phyloP scores from a whole-genome alignment of 1,140 invertebrate genomes.

The Mylabris phalerata region DNA sequence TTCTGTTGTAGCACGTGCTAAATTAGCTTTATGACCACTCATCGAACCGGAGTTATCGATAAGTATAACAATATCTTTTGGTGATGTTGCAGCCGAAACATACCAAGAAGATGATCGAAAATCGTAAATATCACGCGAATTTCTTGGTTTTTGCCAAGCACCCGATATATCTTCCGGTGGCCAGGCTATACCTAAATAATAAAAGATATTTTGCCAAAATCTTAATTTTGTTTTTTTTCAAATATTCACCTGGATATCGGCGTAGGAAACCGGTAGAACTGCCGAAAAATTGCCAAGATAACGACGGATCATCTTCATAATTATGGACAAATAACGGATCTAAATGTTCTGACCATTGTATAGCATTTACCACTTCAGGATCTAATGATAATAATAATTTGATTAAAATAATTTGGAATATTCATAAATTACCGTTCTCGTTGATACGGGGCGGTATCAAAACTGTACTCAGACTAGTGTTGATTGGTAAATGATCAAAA shows the following conservation, averaged over 20 bases:
- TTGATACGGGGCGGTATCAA: constrained; percentile 63
- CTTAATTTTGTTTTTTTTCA: neutral
- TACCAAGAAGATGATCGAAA: constrained; percentile 88
- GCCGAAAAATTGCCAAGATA: constrained; percentile 97
- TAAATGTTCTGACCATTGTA: constrained; percentile 87
- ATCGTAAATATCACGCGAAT: constrained; percentile 73
- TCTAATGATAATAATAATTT: constrained; percentile 46
- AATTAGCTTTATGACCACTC: constrained; percentile 72
- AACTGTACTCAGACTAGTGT: constrained; percentile 78
- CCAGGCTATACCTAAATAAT: constrained; percentile 60
- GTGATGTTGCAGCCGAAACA: constrained; percentile 89
- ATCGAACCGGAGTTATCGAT: constrained; percentile 86
- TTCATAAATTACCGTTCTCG: constrained; percentile 28
- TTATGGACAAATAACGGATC: constrained; percentile 88
- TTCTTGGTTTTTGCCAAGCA: constrained; percentile 39
- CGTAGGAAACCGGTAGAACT: constrained; percentile 86
- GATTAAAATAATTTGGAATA: neutral
- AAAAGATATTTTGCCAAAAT: neutral
- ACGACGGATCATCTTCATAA: constrained; percentile 80
- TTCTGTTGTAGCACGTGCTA: constrained; percentile 78
- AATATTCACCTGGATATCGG: constrained; percentile 77
- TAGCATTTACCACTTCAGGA: constrained; percentile 71
- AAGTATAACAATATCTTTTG: constrained; percentile 93
- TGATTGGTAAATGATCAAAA: constrained; percentile 77
- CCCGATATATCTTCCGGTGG: constrained; percentile 55